Evolutionary conservation across 2,113 vertebrate species (phyloP).

Genomic region (Aspiorhynchus laticeps): DNA sequence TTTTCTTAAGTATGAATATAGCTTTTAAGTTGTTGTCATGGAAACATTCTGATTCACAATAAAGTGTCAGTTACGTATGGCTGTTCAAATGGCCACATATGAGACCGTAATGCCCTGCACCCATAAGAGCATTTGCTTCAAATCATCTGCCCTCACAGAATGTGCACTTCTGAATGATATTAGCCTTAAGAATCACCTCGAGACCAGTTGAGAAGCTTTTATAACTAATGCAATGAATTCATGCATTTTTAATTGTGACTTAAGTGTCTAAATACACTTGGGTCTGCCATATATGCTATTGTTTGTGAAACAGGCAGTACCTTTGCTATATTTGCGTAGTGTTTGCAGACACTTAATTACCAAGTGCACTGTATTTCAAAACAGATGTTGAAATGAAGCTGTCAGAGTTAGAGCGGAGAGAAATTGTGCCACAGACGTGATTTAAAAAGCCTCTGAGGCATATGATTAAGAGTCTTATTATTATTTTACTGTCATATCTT

Average conservation of each 20-base stretch:
- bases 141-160: neutral
- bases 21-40: constrained; percentile 26
- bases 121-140: neutral
- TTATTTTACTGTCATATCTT: constrained; percentile 9
- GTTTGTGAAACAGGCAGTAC: neutral
- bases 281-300: neutral
- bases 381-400: neutral
- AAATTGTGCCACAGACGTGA: constrained; percentile 31
- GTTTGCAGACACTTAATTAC: neutral
- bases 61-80: neutral
- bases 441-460: constrained; percentile 10
- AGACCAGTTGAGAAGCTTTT: neutral
- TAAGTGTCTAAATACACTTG: neutral
- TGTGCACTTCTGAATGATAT: neutral
- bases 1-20: neutral
- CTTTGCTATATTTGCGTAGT: neutral
- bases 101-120: neutral
- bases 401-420: neutral
- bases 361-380: neutral
- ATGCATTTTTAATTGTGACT: constrained; percentile 14
- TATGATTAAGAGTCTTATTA: neutral
- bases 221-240: neutral
- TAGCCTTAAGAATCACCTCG: neutral
- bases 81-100: neutral
- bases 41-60: constrained; percentile 25